Percentiles rank a stretch among this genome's conserved stretches.
Evolutionary conservation across 2,797 vertebrate species (phyloP).

Genomic region (Takifugu ocellatus): DNA sequence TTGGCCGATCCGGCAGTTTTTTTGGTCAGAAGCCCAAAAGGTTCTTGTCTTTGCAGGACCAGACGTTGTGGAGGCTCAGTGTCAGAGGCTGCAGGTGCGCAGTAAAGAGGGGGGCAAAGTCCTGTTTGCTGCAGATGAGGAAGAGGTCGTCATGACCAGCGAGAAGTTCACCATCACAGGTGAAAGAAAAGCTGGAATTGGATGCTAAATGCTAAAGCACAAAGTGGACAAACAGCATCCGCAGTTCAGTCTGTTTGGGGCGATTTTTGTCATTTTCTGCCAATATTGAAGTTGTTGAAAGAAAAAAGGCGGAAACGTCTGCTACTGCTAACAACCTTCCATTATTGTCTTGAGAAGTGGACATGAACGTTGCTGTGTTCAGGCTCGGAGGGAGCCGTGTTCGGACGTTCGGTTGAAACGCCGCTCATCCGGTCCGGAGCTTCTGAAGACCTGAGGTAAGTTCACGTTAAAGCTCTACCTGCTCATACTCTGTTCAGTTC

Average conservation of each 20-base stretch:
- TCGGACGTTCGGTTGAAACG: conserved; percentile 89
- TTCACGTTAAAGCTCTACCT: conserved; percentile 45
- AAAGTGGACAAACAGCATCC: background rate
- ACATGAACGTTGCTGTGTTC: background rate
- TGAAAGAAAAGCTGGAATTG: conserved; percentile 36
- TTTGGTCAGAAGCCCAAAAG: background rate
- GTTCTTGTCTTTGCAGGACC: conserved; percentile 68
- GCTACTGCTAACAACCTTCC: too few relatives aligned
- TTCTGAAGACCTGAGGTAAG: conserved; percentile 88
- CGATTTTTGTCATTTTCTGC: background rate
- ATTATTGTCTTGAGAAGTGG: background rate
- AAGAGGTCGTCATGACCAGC: conserved; percentile 84
- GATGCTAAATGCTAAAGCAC: background rate
- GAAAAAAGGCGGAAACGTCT: too few relatives aligned
- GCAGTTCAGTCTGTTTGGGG: background rate
- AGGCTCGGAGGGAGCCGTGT: conserved; percentile 89
- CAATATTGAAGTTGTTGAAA: too few relatives aligned
- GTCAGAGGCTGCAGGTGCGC: conserved; percentile 87
- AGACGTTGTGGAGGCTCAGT: conserved; percentile 86
- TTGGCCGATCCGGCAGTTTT: conserved; percentile 36
- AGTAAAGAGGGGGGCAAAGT: conserved; percentile 74
- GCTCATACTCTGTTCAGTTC: conserved; percentile 59
- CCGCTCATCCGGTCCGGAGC: conserved; percentile 85
- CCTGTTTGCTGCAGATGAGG: conserved; percentile 86
- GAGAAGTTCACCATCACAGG: conserved; percentile 88